Evolutionary conservation across 2,797 vertebrate genomes (phyloP), one percentile per base, ranked within the genome.

Genomic region (Anomalospiza imberbis): DNA sequence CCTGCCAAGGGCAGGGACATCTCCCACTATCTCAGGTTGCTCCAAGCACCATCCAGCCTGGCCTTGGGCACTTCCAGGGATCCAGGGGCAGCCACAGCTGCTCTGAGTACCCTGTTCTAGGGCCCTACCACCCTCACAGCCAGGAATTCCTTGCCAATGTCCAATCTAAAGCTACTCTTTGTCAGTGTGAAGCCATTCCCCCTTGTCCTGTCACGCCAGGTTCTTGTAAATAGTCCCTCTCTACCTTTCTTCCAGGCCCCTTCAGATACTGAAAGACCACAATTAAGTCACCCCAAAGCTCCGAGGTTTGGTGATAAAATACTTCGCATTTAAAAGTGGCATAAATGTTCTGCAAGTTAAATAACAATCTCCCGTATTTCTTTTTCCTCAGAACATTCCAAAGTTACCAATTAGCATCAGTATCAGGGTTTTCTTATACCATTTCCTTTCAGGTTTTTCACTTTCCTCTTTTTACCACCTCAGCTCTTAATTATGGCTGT

Each of bases 401-500:
- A 72, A 95, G 66, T 51, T 66, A 18, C 67, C 70, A 17, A 57
- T 93, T 67, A 86, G 62, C 53, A 19, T 66, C 67, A 34, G 34
- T 78, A 85, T 78, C 80, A 73, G 36, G 34, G 9, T 2, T 47
- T 47, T 47, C 77, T 78, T 4, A n/a, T 67, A n/a, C 60, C 8
- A 10, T 65, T 93, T 71, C 45, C 48, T 89, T 93, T 88, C 68
- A 78, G 85, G 54, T 74, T 93, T 91, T 94, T 92, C 76, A 51
- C 32, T 92, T 95, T 80, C 74, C 72, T 68, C 57, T 89, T 91
- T 95, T 76, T 20, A 91, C 85, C 81, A 87, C 85, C 79, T 93
- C 68, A 85, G 65, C 58, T 92, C 82, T 95, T 94, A 93, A 89
- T 94, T 94, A 75, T 22, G 67, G 75, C 91, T 93, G 72, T 93